Evolutionary conservation across 2,113 vertebrate genomes (phyloP).

Genomic region (Collichthys lucidus): DNA sequence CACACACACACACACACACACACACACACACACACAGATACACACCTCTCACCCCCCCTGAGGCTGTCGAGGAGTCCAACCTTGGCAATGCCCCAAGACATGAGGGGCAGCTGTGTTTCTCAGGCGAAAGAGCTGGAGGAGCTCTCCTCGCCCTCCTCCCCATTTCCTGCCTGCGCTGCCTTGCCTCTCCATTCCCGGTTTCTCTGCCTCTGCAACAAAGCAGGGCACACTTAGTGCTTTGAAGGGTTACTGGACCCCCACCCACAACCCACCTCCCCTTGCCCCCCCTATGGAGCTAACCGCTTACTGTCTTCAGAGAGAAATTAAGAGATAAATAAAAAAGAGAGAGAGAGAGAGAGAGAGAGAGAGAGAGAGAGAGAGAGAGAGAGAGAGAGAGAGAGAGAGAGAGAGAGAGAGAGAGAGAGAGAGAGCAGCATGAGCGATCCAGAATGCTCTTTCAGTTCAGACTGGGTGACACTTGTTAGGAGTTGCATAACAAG

Average conservation of each 20-base stretch:
- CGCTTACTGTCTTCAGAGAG: slow-evolving; percentile 39
- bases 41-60: slow-evolving; percentile 30
- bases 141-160: slow-evolving; percentile 67
- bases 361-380: slow-evolving; percentile 3
- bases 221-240: slow-evolving; percentile 51
- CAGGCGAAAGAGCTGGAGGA: slow-evolving; percentile 67
- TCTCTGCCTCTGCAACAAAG: slow-evolving; percentile 61
- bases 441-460: slow-evolving; percentile 48
- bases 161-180: slow-evolving; percentile 64
- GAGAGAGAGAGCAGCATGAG: slow-evolving; percentile 16
- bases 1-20: slow-evolving; percentile 15
- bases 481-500: slow-evolving; percentile 84
- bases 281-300: slow-evolving; percentile 30
- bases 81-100: slow-evolving; percentile 74
- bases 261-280: background rate
- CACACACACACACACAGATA: slow-evolving; percentile 1
- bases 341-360: background rate
- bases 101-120: slow-evolving; percentile 80
- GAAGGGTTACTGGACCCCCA: slow-evolving; percentile 26
- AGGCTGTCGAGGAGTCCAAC: slow-evolving; percentile 64
- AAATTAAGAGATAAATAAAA: slow-evolving; percentile 41
- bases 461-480: slow-evolving; percentile 83
- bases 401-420: background rate
- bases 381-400: background rate
- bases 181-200: slow-evolving; percentile 46